Conservation (phyloP, 2,797 vertebrate genomes). For the Hozukius guyotensis region DNA sequence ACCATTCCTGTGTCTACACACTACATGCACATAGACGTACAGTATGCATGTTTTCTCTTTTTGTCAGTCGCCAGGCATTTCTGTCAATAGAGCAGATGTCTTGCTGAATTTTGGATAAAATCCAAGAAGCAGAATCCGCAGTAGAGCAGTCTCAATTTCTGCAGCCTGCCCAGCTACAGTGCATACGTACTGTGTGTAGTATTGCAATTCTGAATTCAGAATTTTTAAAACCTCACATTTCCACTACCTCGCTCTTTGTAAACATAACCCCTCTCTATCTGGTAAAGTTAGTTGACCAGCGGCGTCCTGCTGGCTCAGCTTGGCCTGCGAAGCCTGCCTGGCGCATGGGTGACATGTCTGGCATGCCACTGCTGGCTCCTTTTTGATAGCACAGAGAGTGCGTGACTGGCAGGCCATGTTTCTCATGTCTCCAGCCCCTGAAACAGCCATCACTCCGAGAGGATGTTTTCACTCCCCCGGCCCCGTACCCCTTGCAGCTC, state of each 20-base stretch:
- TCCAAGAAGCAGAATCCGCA: conserved; percentile 39
- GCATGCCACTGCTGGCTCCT: conserved; percentile 79
- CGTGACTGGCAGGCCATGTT: conserved; percentile 82
- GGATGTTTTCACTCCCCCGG: conserved; percentile 84
- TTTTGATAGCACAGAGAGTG: conserved; percentile 72
- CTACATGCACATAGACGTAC: neutral
- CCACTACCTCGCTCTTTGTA: neutral
- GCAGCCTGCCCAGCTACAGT: neutral
- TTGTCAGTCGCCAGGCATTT: conserved; percentile 24
- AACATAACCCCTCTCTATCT: conserved; percentile 25
- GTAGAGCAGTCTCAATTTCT: neutral
- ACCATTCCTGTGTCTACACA: neutral
- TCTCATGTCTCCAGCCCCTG: conserved; percentile 78
- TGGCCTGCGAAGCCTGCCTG: conserved; percentile 79
- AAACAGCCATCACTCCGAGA: conserved; percentile 83
- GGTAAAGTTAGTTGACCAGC: conserved; percentile 27
- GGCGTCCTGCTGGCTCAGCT: conserved; percentile 59
- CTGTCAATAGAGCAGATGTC: conserved; percentile 56
- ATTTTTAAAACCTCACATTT: neutral
- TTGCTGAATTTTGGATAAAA: conserved; percentile 48
- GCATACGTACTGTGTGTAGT: no score
- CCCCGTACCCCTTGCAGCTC: conserved; percentile 56
- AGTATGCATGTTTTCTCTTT: neutral
- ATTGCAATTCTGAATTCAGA: neutral
- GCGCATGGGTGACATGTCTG: conserved; percentile 80